Base-by-base conservation (phyloP, 2,888 invertebrate genomes). In the Poecilobothrus nobilitatus region DNA sequence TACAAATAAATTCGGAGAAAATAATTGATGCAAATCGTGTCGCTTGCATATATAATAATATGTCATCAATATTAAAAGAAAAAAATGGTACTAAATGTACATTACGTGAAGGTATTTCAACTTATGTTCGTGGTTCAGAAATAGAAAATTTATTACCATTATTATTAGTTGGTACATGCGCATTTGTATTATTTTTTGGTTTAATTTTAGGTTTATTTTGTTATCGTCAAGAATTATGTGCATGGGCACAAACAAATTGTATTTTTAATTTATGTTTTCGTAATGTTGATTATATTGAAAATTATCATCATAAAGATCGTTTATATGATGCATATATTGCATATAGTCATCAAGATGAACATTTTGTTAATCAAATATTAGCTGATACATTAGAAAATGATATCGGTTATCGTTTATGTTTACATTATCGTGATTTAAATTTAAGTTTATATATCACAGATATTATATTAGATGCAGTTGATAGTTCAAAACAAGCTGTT, bases 261-360 rank as follows among this genome's bases (percentile, higher is more conserved):
- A 91, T 94, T 68, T 84, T 94, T 71, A 86, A 92, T 76, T 89
- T 93, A 84, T 94, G 94, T 82, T 92, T 94, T 82, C 91, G 91
- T 81, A 88, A 89, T 8, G 86, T 88, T 34, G 89, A 91, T 76
- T 72, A 71, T 62, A 78, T 77, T 1, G 80, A 80, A 27, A 76
- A 76, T 67, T 88, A 88, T 79, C 87, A 86, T 76, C 88, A 89
- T 79, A 90, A 90, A 82, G 91, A 92, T 82, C 88, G 93, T 74
- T 86, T 93, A 66, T 95, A 93, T 80, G 97, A 98, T 83, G 96
- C 95, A 68, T 97, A 97, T 83, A 89, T 98, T 74, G 92, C 94
- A 76, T 97, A 97, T 84, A 94, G 94, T 79, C 90, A 92, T 71
- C 92, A 94, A 81, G 96, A 97, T 82, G 94, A 95, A 78, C 88